phyloP scores from a whole-genome alignment of 2,888 invertebrate genomes.

The Pedicia rivosa region DNA sequence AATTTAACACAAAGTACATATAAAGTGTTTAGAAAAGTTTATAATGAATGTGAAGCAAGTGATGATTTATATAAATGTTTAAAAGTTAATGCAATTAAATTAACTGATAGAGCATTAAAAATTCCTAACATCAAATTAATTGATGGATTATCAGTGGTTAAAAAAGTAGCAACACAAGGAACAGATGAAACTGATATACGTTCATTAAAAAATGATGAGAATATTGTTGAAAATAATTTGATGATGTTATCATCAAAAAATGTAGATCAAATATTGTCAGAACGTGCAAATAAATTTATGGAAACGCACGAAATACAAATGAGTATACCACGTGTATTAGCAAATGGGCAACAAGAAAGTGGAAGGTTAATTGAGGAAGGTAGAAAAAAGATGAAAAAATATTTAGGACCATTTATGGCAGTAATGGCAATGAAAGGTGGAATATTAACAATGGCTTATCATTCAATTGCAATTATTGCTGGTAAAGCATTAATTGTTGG shows the following conservation, averaged over 20 bases:
- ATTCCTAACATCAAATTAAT: constrained; percentile 42
- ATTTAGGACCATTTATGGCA: constrained; percentile 48
- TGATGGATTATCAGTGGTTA: constrained; percentile 44
- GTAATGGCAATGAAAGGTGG: constrained; percentile 55
- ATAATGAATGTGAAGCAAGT: constrained; percentile 40
- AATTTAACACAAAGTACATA: constrained; percentile 8
- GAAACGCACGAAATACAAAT: constrained; percentile 42
- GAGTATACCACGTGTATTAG: constrained; percentile 31
- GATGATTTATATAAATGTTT: constrained; percentile 52
- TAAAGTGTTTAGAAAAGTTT: constrained; percentile 25
- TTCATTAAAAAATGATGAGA: constrained; percentile 13
- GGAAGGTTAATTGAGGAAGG: constrained; percentile 33
- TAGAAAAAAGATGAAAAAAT: constrained; percentile 44
- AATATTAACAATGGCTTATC: constrained; percentile 56
- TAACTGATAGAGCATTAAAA: constrained; percentile 45
- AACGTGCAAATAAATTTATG: constrained; percentile 40
- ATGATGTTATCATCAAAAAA: constrained; percentile 42
- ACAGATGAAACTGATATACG: constrained; percentile 23
- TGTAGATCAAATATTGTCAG: constrained; percentile 40
- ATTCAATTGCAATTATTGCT: constrained; percentile 57
- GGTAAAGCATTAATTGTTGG: constrained; percentile 69
- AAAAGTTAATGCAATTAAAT: constrained; percentile 50
- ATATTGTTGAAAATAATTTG: constrained; percentile 30
- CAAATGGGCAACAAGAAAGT: constrained; percentile 32
- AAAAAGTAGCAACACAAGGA: no score